Conservation (phyloP, 2,888 invertebrate species). For the Endotricha flammealis region DNA sequence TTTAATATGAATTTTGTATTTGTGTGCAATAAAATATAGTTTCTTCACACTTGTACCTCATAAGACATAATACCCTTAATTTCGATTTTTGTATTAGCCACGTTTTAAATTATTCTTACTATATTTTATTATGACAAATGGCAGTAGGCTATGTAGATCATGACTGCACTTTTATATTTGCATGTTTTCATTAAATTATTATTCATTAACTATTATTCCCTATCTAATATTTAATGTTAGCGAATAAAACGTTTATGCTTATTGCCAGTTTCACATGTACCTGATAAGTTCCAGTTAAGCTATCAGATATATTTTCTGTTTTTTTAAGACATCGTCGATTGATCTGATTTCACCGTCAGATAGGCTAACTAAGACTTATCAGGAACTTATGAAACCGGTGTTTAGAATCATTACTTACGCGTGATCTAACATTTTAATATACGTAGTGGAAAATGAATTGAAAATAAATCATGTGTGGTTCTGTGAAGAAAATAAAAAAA, state of each 20-base stretch:
- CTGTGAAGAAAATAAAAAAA: neutral
- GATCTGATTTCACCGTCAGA: no score
- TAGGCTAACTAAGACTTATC: no score
- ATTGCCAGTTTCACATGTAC: no score
- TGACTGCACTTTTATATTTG: slow-evolving; percentile 5
- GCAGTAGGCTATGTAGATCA: slow-evolving; percentile 1
- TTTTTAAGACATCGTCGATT: no score
- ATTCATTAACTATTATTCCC: slow-evolving; percentile 2
- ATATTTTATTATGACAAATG: neutral
- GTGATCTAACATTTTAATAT: neutral
- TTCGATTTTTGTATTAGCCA: neutral
- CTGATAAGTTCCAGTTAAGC: no score
- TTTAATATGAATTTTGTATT: neutral
- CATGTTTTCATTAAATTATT: slow-evolving; percentile 4
- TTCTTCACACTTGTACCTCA: neutral
- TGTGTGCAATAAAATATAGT: neutral
- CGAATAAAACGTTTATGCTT: neutral
- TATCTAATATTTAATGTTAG: slow-evolving; percentile 1
- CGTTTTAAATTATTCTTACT: neutral
- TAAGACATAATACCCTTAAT: neutral
- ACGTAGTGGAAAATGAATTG: neutral
- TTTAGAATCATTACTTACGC: neutral
- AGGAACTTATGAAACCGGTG: no score
- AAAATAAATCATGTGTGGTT: neutral
- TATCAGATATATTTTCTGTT: no score